Conservation (phyloP, 2,113 vertebrate genomes). For the Sphaerodactylus townsendi region DNA sequence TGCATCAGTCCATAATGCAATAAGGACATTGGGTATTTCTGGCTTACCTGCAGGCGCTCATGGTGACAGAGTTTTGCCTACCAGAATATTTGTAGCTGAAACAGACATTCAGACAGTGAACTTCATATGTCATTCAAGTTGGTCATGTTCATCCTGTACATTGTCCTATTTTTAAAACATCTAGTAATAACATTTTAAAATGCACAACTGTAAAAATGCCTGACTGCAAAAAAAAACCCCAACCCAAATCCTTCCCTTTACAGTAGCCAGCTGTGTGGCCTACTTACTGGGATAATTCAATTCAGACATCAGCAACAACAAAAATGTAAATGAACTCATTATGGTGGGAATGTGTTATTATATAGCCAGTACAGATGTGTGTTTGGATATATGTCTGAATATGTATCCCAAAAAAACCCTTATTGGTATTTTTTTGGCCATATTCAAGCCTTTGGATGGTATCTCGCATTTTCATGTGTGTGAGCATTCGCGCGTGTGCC, state of each 20-base stretch:
- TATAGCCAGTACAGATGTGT: not conserved
- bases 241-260: too few species aligned
- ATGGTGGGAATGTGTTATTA: not conserved
- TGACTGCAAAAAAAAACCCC: not conserved
- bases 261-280: not conserved
- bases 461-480: too few species aligned
- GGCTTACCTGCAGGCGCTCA: not conserved
- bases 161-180: not conserved
- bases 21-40: slow-evolving; percentile 34
- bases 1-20: not conserved
- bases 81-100: slow-evolving; percentile 18
- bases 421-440: too few species aligned
- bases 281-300: not conserved
- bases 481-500: too few species aligned
- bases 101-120: not conserved
- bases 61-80: slow-evolving; percentile 25
- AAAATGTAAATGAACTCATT: not conserved
- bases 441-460: too few species aligned
- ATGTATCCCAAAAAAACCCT: too few species aligned
- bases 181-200: not conserved
- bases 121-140: not conserved
- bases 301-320: not conserved
- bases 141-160: not conserved
- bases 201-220: not conserved
- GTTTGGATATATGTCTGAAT: too few species aligned